Evolutionary conservation across 2,888 invertebrate genomes (phyloP).

Genomic region (Dicyrtoma fusca): DNA sequence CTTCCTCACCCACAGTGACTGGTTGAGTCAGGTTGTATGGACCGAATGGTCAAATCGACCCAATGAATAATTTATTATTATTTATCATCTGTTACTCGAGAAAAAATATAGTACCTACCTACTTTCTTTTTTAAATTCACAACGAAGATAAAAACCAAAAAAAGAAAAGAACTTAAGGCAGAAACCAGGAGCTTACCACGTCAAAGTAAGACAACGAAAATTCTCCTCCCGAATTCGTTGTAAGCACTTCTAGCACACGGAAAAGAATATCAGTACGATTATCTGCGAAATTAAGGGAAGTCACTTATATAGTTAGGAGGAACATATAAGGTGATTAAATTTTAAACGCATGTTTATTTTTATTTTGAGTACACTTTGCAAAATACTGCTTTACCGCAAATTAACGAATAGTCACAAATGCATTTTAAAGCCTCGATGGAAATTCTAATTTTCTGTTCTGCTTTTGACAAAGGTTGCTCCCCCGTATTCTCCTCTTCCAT

Average conservation of each 20-base stretch:
- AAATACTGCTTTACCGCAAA: conserved; percentile 39
- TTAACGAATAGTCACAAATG: conserved; percentile 42
- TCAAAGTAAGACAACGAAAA: conserved; percentile 45
- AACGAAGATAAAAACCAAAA: background rate
- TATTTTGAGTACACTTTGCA: background rate
- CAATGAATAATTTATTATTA: too few species aligned
- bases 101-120: too few species aligned
- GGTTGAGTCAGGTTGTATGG: too few species aligned
- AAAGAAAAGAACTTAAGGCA: too few species aligned
- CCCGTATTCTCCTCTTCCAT: conserved; percentile 1
- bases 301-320: too few species aligned
- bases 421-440: conserved; percentile 44
- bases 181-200: conserved; percentile 36
- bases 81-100: too few species aligned
- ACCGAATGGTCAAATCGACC: too few species aligned
- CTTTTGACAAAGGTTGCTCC: conserved; percentile 1
- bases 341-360: background rate
- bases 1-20: too few species aligned
- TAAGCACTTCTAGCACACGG: conserved; percentile 40
- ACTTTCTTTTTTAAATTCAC: too few species aligned
- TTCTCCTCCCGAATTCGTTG: background rate
- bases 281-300: too few species aligned
- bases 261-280: conserved; percentile 36
- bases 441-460: conserved; percentile 26
- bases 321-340: conserved; percentile 5